Conservation (phyloP, 2,888 invertebrate species). For the Dolichopus griseipennis region DNA sequence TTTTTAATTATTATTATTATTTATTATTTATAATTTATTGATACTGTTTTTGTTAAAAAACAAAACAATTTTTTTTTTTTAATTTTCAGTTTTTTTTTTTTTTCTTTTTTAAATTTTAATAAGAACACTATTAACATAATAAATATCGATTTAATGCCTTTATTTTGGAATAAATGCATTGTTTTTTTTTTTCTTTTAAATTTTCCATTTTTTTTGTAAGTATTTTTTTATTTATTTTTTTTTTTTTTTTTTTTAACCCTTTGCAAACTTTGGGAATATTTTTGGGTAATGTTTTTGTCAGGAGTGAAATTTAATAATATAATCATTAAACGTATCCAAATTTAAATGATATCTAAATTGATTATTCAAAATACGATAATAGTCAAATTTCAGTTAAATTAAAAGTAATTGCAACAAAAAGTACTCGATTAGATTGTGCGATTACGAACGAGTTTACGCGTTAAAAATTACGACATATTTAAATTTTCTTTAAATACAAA, state of each 20-base stretch:
- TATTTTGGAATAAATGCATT: slow-evolving; percentile 11
- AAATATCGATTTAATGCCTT: slow-evolving; percentile 10
- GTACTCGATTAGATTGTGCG: too few species aligned
- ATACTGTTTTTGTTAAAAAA: background rate
- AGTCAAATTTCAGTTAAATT: too few species aligned
- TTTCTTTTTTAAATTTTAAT: background rate
- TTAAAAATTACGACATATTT: too few species aligned
- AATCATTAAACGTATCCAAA: too few species aligned
- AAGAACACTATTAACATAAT: slow-evolving; percentile 12
- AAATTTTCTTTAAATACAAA: too few species aligned
- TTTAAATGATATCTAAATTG: too few species aligned
- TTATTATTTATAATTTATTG: background rate
- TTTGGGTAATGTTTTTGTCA: too few species aligned
- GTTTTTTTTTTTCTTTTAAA: slow-evolving; percentile 5
- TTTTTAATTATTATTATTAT: too few species aligned
- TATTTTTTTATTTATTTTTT: background rate
- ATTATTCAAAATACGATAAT: too few species aligned
- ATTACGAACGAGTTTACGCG: too few species aligned
- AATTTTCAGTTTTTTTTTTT: background rate
- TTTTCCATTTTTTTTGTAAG: background rate
- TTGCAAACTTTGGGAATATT: background rate
- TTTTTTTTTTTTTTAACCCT: background rate
- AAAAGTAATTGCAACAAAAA: too few species aligned
- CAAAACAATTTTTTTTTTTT: background rate
- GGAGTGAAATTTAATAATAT: too few species aligned